Percentiles rank a stretch among this genome's conserved stretches.
Conservation (phyloP, 92 coral and sea anemone genomes). For the Zoanthus sociatus region DNA sequence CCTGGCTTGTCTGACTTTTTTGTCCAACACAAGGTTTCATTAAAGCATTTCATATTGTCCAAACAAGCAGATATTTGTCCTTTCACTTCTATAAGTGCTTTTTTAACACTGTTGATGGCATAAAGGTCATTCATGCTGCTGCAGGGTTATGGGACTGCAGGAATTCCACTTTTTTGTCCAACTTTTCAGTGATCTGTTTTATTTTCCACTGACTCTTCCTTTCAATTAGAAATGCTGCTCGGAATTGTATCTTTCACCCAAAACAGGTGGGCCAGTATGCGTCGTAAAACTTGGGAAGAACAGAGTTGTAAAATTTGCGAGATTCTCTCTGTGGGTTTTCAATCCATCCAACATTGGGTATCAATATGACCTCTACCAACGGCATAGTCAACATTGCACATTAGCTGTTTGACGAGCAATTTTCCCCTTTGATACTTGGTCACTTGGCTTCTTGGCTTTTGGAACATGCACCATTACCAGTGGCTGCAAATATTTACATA, state of each 20-base stretch:
- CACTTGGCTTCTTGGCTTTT: slow-evolving; percentile 19
- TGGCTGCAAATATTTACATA: neutral
- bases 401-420: neutral
- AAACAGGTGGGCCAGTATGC: slow-evolving; percentile 15
- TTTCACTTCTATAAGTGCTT: neutral
- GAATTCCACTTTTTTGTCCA: neutral
- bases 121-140: slow-evolving; percentile 1
- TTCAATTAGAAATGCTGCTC: slow-evolving; percentile 5
- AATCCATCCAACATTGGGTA: slow-evolving; percentile 28
- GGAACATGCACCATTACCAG: slow-evolving; percentile 12
- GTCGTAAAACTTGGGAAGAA: slow-evolving; percentile 29
- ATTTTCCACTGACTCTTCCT: slow-evolving; percentile 24
- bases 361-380: slow-evolving; percentile 30
- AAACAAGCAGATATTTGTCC: slow-evolving; percentile 1
- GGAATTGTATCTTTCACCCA: neutral
- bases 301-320: slow-evolving; percentile 15
- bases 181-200: slow-evolving; percentile 26
- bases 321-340: slow-evolving; percentile 15
- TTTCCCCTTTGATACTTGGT: slow-evolving; percentile 22
- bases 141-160: slow-evolving; percentile 4
- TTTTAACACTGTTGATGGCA: neutral
- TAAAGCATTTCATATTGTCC: neutral
- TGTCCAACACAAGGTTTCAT: neutral
- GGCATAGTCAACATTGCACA: slow-evolving; percentile 16
- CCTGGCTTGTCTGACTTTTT: slow-evolving; percentile 3